A percentile compares a stretch with the other conserved stretches of the same genome.
Conservation (phyloP, 2,113 vertebrate species). For the Proteles cristata region DNA sequence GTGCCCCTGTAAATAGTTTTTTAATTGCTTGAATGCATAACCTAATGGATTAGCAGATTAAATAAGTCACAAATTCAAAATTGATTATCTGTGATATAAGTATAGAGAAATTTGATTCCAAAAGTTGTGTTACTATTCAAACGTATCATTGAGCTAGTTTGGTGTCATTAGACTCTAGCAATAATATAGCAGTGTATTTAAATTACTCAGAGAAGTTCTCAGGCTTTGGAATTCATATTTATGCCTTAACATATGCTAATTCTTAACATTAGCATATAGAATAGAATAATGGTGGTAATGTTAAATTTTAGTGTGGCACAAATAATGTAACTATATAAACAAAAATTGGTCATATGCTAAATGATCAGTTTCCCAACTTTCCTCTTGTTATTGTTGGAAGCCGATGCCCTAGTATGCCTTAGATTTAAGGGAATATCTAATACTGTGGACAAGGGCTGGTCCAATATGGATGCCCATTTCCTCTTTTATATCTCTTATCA, state of each 20-base stretch:
- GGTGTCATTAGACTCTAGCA: not conserved
- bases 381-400: not conserved
- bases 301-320: not conserved
- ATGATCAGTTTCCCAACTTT: not conserved
- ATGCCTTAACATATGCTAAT: not conserved
- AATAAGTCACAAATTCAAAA: not conserved
- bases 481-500: not conserved
- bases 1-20: not conserved
- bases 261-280: not conserved
- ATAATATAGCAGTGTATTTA: not conserved
- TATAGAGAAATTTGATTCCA: not conserved
- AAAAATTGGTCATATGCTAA: not conserved
- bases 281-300: not conserved
- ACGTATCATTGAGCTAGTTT: not conserved
- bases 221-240: not conserved
- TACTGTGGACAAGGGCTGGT: not conserved
- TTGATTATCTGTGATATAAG: not conserved
- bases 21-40: not conserved
- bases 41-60: not conserved
- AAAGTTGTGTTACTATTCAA: not conserved
- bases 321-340: not conserved
- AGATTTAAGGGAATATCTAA: not conserved
- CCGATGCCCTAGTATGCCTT: not conserved
- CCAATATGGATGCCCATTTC: not conserved
- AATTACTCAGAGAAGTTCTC: not conserved